phyloP scores from a whole-genome alignment of 2,797 vertebrate species.

The Hippocampus kuda region DNA sequence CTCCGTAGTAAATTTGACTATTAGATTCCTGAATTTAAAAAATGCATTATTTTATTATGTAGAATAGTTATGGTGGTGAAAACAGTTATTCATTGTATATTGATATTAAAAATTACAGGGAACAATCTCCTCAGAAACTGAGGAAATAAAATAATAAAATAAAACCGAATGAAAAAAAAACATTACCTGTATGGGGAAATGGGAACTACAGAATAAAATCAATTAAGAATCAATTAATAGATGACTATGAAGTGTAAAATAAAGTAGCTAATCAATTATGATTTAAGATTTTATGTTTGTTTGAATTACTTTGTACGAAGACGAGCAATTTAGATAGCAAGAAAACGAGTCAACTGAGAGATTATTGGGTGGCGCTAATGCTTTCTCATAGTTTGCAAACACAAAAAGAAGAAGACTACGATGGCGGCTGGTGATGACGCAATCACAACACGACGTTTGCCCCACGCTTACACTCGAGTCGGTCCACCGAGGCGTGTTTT shows the following conservation, averaged over 20 bases:
- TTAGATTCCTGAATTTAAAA: too few species aligned
- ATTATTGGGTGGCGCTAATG: background rate
- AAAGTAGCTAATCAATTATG: too few species aligned
- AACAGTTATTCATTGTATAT: too few species aligned
- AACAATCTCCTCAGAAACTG: too few species aligned
- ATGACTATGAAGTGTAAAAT: background rate
- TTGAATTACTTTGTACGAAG: background rate
- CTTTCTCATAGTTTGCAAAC: background rate
- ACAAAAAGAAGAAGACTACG: background rate
- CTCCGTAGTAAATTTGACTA: too few species aligned
- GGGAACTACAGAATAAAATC: background rate
- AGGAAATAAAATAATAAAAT: too few species aligned
- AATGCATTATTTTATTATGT: too few species aligned
- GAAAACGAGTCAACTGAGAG: background rate
- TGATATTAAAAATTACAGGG: too few species aligned
- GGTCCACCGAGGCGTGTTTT: background rate
- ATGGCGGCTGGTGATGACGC: background rate
- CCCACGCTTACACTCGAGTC: background rate
- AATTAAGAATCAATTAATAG: background rate
- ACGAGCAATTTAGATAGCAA: background rate
- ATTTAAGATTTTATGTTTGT: too few species aligned
- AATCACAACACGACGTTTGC: background rate
- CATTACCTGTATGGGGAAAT: background rate
- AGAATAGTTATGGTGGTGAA: too few species aligned
- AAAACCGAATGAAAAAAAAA: too few species aligned